These are phyloP conservation scores for Polyergus mexicanus DNA, from an alignment of 1,140 invertebrate genomes.

Conservation along the genomic window DNA sequence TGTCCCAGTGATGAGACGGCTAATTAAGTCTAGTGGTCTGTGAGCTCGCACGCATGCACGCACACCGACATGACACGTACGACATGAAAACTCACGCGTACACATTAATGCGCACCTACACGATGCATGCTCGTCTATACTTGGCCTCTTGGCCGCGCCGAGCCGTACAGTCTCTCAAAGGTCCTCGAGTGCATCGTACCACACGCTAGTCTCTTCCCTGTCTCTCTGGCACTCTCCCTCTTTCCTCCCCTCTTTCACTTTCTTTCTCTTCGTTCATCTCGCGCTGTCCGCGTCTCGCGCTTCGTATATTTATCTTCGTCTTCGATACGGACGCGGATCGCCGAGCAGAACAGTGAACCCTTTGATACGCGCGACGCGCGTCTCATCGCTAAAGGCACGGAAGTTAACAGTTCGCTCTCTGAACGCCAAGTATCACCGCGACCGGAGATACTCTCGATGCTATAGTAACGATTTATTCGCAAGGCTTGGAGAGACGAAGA, in stretches of 20 bases:
- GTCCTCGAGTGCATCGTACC: slow-evolving; percentile 83
- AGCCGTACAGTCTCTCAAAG: slow-evolving; percentile 82
- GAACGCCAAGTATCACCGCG: slow-evolving; percentile 6
- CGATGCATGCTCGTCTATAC: slow-evolving; percentile 79
- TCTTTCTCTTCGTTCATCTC: slow-evolving; percentile 34
- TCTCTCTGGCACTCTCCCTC: slow-evolving; percentile 18
- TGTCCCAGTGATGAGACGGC: slow-evolving; percentile 63
- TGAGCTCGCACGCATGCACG: not conserved
- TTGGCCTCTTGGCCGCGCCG: slow-evolving; percentile 80
- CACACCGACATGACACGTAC: not conserved
- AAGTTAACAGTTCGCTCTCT: slow-evolving; percentile 46
- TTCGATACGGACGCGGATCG: slow-evolving; percentile 29
- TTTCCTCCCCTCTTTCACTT: slow-evolving; percentile 26
- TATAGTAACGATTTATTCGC: slow-evolving; percentile 36
- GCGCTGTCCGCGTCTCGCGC: slow-evolving; percentile 16
- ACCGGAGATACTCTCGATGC: not conserved
- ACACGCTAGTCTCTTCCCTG: slow-evolving; percentile 49
- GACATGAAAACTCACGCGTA: not conserved
- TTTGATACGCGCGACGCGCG: slow-evolving; percentile 61
- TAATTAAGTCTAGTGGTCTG: slow-evolving; percentile 76
- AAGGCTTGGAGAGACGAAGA: not conserved
- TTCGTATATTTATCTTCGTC: slow-evolving; percentile 64
- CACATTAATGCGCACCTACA: slow-evolving; percentile 58
- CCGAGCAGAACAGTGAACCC: slow-evolving; percentile 63
- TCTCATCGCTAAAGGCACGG: slow-evolving; percentile 57